phyloP scores from a whole-genome alignment of 2,888 invertebrate genomes.

The Lasioglossum pauxillum region DNA sequence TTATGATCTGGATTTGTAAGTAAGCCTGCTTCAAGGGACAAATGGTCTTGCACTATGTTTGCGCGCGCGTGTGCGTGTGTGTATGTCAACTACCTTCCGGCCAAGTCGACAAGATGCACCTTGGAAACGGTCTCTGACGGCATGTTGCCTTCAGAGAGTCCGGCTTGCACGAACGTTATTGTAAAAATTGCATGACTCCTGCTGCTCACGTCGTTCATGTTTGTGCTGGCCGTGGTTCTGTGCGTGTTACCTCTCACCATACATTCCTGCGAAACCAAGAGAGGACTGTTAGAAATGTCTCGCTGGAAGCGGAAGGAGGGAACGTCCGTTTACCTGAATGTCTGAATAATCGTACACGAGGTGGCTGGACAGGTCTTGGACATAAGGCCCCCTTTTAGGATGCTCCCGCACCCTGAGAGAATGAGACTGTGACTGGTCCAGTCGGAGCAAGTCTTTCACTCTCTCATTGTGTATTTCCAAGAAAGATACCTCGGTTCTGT shows the following conservation, averaged over 20 bases:
- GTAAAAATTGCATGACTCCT: conserved; percentile 97
- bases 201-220: conserved; percentile 97
- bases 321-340: conserved; percentile 88
- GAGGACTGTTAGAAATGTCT: not conserved
- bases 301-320: not conserved
- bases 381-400: conserved; percentile 92
- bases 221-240: conserved; percentile 94
- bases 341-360: conserved; percentile 94
- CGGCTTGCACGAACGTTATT: conserved; percentile 95
- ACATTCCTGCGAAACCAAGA: conserved; percentile 86
- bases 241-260: conserved; percentile 92
- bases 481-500: conserved; percentile 94
- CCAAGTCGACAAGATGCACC: conserved; percentile 95
- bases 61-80: not conserved
- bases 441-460: conserved; percentile 89
- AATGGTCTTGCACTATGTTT: not conserved
- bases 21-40: not conserved
- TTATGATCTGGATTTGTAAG: too few relatives aligned
- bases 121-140: conserved; percentile 96
- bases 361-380: conserved; percentile 94
- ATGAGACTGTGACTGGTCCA: conserved; percentile 87
- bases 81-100: conserved; percentile 88
- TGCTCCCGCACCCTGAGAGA: conserved; percentile 92
- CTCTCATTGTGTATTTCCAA: conserved; percentile 94
- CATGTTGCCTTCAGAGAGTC: conserved; percentile 91